Percentiles rank a stretch among this genome's conserved stretches.
Conservation (phyloP, 1,140 invertebrate genomes). For the Brachionus calyciflorus region DNA sequence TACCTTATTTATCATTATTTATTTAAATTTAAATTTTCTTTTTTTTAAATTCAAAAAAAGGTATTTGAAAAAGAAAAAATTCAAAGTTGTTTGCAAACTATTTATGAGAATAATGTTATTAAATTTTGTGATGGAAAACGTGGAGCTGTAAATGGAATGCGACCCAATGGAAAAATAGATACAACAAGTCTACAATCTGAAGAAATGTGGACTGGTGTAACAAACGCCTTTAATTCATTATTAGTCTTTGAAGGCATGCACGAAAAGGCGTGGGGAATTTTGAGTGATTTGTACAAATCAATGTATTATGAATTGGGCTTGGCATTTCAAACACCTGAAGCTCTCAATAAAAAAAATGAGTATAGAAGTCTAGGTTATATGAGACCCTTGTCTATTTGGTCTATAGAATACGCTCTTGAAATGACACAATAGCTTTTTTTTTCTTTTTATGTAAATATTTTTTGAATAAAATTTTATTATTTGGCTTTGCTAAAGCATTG, state of each 20-base stretch:
- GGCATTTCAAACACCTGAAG: conserved; percentile 84
- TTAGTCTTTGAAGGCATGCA: conserved; percentile 82
- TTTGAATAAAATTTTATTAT: too few species aligned
- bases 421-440: too few species aligned
- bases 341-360: conserved; percentile 72
- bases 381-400: conserved; percentile 83
- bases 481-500: too few species aligned
- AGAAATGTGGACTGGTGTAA: conserved; percentile 86
- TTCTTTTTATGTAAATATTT: too few species aligned
- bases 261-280: conserved; percentile 78
- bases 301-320: conserved; percentile 77
- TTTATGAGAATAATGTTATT: conserved; percentile 80
- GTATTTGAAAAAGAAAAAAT: conserved; percentile 68
- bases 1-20: too few species aligned
- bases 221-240: conserved; percentile 75
- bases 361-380: conserved; percentile 85
- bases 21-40: too few species aligned
- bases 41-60: too few species aligned
- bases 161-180: conserved; percentile 71
- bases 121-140: conserved; percentile 73
- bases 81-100: conserved; percentile 68
- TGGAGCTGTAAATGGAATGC: conserved; percentile 86
- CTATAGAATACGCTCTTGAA: too few species aligned
- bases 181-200: conserved; percentile 76
- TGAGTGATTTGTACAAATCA: conserved; percentile 77